Evolutionary conservation across 2,888 invertebrate species (phyloP).

Genomic region (Drosophila buzzatii): DNA sequence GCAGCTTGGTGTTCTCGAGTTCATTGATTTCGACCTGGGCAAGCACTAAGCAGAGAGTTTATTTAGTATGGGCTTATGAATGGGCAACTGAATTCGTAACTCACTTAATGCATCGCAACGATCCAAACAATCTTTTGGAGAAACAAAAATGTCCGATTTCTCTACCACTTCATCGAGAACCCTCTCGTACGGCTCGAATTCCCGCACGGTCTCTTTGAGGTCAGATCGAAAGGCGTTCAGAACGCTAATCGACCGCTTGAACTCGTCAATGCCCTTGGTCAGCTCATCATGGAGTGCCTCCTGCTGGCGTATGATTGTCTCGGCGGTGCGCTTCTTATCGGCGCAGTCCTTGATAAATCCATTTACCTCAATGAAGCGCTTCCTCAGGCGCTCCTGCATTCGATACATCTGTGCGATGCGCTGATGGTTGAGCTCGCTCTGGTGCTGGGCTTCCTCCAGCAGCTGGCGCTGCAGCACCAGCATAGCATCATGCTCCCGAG

Average conservation of each 20-base stretch:
- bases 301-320: slow-evolving; percentile 79
- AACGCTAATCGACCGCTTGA: slow-evolving; percentile 60
- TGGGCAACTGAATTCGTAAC: not conserved
- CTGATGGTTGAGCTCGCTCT: slow-evolving; percentile 72
- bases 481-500: slow-evolving; percentile 82
- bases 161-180: slow-evolving; percentile 82
- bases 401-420: slow-evolving; percentile 80
- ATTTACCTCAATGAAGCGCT: slow-evolving; percentile 83
- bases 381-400: slow-evolving; percentile 77
- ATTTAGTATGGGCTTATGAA: not conserved
- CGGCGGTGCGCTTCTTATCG: slow-evolving; percentile 80
- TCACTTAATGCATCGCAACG: slow-evolving; percentile 85
- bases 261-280: slow-evolving; percentile 66
- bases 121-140: slow-evolving; percentile 84
- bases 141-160: slow-evolving; percentile 77
- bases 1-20: slow-evolving; percentile 72
- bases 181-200: slow-evolving; percentile 82
- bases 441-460: slow-evolving; percentile 75
- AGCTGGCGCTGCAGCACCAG: slow-evolving; percentile 78
- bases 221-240: slow-evolving; percentile 74
- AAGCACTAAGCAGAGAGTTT: slow-evolving; percentile 73
- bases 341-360: slow-evolving; percentile 84
- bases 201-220: slow-evolving; percentile 75
- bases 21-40: slow-evolving; percentile 83
- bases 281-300: slow-evolving; percentile 72